These are phyloP conservation scores for Trisateles emortualis DNA, from an alignment of 2,888 invertebrate genomes.

Conservation along the genomic window DNA sequence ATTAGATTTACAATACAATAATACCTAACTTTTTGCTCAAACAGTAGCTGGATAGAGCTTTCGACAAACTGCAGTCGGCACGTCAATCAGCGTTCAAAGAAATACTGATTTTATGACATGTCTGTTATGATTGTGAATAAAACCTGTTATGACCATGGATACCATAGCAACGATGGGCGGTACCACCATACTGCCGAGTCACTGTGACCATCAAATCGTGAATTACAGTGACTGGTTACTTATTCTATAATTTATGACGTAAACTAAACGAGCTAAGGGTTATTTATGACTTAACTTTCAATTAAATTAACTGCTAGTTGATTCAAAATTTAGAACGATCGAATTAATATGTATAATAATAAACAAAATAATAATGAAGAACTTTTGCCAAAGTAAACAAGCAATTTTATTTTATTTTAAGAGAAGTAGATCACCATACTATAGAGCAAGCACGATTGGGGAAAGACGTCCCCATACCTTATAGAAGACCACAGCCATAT, in stretches of 20 bases:
- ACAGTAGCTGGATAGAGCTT: slow-evolving; percentile 11
- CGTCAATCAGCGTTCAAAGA: slow-evolving; percentile 29
- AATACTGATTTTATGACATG: slow-evolving; percentile 60
- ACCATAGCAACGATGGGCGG: slow-evolving; percentile 71
- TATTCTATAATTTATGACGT: slow-evolving; percentile 17
- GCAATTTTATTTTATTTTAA: too few species aligned
- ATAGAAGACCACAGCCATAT: too few species aligned
- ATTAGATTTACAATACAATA: slow-evolving; percentile 2
- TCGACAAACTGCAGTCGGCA: slow-evolving; percentile 21
- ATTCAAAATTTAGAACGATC: too few species aligned
- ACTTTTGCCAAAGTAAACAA: too few species aligned
- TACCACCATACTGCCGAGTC: slow-evolving; percentile 51
- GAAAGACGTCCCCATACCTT: too few species aligned
- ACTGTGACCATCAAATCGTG: slow-evolving; percentile 53
- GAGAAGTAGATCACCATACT: too few species aligned
- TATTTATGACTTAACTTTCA: slow-evolving; percentile 7
- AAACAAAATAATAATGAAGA: too few species aligned
- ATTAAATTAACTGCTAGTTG: too few species aligned
- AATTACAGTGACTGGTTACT: slow-evolving; percentile 27
- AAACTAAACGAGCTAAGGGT: not conserved
- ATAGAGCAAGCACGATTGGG: too few species aligned
- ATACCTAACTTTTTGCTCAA: not conserved
- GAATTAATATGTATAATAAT: too few species aligned
- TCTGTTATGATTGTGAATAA: slow-evolving; percentile 47
- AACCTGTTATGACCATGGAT: slow-evolving; percentile 68